These are phyloP conservation scores for Latheticus oryzae DNA, from an alignment of 2,888 invertebrate genomes.

Conservation along the genomic window DNA sequence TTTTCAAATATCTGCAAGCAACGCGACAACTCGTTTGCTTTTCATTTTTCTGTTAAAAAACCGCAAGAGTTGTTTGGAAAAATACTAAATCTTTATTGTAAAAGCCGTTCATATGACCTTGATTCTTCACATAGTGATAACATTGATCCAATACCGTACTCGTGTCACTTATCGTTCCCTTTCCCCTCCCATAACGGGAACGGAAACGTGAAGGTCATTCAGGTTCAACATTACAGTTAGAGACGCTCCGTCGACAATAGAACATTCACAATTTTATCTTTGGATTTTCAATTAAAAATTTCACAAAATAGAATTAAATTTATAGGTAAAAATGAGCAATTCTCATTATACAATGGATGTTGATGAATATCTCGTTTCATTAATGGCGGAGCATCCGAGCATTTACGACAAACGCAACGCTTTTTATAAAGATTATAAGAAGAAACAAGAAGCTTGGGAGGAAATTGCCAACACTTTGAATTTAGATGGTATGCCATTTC, in stretches of 20 bases:
- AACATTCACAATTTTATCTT: not conserved
- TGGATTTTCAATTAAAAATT: too few relatives aligned
- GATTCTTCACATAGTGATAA: too few relatives aligned
- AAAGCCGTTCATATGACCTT: not conserved
- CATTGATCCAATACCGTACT: conserved; percentile 18
- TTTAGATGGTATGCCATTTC: conserved; percentile 12
- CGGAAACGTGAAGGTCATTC: conserved; percentile 29
- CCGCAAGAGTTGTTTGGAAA: not conserved
- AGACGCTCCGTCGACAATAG: conserved; percentile 7
- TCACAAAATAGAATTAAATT: not conserved
- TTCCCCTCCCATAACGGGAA: conserved; percentile 26
- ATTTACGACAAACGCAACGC: conserved; percentile 19
- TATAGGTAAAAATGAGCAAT: conserved; percentile 2
- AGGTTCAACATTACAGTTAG: conserved; percentile 23
- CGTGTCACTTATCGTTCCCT: conserved; percentile 15
- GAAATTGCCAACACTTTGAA: conserved; percentile 7
- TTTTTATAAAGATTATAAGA: conserved; percentile 12
- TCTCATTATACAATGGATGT: not conserved
- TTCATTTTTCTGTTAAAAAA: not conserved
- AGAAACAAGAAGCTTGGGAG: conserved; percentile 14
- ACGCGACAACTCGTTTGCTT: not conserved
- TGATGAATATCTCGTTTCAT: conserved; percentile 18
- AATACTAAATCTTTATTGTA: not conserved
- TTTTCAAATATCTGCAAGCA: not conserved
- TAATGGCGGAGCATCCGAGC: conserved; percentile 12